Evolutionary conservation across 2,113 vertebrate genomes (phyloP), one percentile per base, ranked within the genome.

Genomic region (Ramphastos sulfuratus): DNA sequence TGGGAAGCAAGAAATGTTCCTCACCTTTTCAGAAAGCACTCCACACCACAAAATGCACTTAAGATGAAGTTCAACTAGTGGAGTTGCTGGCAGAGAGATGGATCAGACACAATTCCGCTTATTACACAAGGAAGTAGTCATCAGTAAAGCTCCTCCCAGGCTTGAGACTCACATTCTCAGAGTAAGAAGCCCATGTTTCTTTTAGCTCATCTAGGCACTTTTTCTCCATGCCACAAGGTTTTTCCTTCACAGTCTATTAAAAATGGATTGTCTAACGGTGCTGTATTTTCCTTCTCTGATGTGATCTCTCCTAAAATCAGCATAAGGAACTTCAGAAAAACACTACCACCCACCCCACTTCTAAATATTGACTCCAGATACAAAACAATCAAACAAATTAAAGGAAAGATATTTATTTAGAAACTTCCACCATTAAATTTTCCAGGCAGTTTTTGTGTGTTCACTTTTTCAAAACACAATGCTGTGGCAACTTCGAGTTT

Each of bases 401-500:
- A 77, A 83, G 37, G 27, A 39, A 54, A 30, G 6, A 9, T 24
- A n/a, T 30, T 54, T 71, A 35, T 61, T 35, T 37, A 89, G 37
- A 71, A 44, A 85, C n/a, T 66, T 65, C 21, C 31, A 63, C 19
- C 64, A 23, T 67, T 86, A 10, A 0, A 65, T 92, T 82, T 78
- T 71, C 74, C 33, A 25, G 24, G 33, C 63, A 69, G 21, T 30
- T 59, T 91, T 83, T 76, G 37, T 87, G 65, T 54, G 50, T 69
- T 95, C 39, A 4, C 69, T 87, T 42, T 93, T 87, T 69, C 54
- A 80, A 83, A 93, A 92, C 74, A 87, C 75, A 84, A 89, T 78
- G 42, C 59, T 31, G 17, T 65, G 92, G 52, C 75, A 91, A 78
- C 82, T 89, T 65, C 24, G 48, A 67, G 69, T 73, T 92, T 90